A percentile compares a stretch with the other conserved stretches of the same genome.
Conservation (phyloP, 2,888 invertebrate genomes). For the Napeogenes sylphis region DNA sequence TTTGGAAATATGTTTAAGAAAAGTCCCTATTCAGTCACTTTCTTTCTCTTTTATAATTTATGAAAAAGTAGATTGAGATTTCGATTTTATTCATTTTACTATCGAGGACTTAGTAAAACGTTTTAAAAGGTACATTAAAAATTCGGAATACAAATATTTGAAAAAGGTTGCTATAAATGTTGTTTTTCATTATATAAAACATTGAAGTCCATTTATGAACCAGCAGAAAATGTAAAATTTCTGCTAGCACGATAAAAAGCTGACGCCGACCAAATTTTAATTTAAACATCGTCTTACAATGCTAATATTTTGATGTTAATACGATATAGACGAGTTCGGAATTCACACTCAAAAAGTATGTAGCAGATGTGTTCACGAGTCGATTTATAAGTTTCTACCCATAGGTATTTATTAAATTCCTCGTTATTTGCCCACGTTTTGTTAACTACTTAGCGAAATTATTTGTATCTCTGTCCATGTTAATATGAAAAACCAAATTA, state of each 20-base stretch:
- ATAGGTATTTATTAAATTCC: conserved; percentile 42
- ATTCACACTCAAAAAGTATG: conserved; percentile 35
- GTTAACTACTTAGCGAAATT: conserved; percentile 21
- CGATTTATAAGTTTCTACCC: conserved; percentile 34
- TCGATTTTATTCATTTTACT: too few relatives aligned
- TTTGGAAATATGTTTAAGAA: too few relatives aligned
- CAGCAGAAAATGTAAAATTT: not conserved
- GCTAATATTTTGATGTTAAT: conserved; percentile 34
- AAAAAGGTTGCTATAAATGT: too few relatives aligned
- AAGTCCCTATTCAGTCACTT: too few relatives aligned
- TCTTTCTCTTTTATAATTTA: too few relatives aligned
- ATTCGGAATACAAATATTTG: too few relatives aligned
- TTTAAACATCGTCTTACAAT: conserved; percentile 30
- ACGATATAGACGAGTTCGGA: conserved; percentile 32
- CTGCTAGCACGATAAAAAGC: not conserved
- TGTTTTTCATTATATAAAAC: not conserved
- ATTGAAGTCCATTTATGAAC: not conserved
- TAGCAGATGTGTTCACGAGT: conserved; percentile 34
- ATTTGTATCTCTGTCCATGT: not conserved
- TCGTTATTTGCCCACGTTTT: conserved; percentile 28
- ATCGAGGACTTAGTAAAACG: too few relatives aligned
- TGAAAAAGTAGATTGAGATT: too few relatives aligned
- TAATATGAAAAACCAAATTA: not conserved
- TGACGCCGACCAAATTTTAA: conserved; percentile 22
- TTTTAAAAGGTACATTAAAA: too few relatives aligned